Evolutionary conservation across 2,797 vertebrate genomes (phyloP), one percentile per base, ranked within the genome.

Genomic region (Labroides dimidiatus): DNA sequence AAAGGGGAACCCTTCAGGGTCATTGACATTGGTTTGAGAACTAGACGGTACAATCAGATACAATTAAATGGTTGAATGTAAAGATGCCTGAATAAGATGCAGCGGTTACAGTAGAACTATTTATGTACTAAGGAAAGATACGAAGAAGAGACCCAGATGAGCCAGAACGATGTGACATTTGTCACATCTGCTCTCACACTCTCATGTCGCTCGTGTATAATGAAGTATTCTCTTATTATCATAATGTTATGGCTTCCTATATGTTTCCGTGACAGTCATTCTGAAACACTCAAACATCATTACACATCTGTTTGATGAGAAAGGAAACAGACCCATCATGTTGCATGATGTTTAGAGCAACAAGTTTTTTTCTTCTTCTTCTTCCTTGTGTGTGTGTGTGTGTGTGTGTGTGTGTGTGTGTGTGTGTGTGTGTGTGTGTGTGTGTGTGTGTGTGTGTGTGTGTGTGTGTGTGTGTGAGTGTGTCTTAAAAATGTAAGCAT

Each of bases 1-100:
- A 76, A 72, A 41, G 20, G 30, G 57, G 55, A 63, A 64, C 41
- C 21, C 16, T 60, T 56, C 12, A 47, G 12, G 53, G 42, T 43
- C 17, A 10, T n/a, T 42, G 60, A 59, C 62, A 64, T 5, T n/a
- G 27, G 60, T 10, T 42, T 64, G 23, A 17, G 4, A 19, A 14
- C 16, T 21, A 33, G 33, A 58, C 15, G 23, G 14, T n/a, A n/a
- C n/a, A n/a, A n/a, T 49, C 23, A 49, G 60, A 64, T 45, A 30
- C 5, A 27, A 27, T 30, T 11, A 51, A 67, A 58, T n/a, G 20
- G n/a, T 57, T 20, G 45, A 19, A 71, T 64, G 24, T 30, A 30
- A 47, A 50, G 44, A 64, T 15, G 47, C 24, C 16, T 23, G 48
- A 63, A 64, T 64, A 45, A 69, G 43, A 55, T 57, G 16, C 47